phyloP scores from a whole-genome alignment of 1,140 invertebrate genomes.

The Scaptomyza pallida region DNA sequence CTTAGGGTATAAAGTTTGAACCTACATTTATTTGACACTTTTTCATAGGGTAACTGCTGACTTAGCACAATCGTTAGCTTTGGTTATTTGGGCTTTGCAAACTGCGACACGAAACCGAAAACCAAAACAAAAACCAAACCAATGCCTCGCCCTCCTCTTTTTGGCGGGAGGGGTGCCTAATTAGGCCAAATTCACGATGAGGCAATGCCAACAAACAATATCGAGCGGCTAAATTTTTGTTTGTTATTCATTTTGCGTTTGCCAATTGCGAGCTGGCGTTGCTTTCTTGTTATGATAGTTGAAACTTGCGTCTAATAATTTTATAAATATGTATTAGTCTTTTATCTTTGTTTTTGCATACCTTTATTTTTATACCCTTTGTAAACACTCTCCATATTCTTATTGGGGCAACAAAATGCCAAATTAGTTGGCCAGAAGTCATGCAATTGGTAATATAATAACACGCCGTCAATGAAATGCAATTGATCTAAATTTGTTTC shows the following conservation, averaged over 20 bases:
- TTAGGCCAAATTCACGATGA: slow-evolving; percentile 68
- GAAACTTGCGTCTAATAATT: no score
- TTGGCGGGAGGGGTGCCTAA: slow-evolving; percentile 49
- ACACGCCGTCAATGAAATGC: not conserved
- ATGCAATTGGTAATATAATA: slow-evolving; percentile 8
- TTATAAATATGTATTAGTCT: no score
- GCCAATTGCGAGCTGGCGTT: slow-evolving; percentile 44
- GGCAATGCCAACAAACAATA: slow-evolving; percentile 63
- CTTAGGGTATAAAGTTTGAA: no score
- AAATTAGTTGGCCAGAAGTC: slow-evolving; percentile 12
- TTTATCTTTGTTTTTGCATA: not conserved
- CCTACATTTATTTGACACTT: no score
- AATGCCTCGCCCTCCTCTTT: no score
- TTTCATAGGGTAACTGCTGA: slow-evolving; percentile 3
- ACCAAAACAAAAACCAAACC: slow-evolving; percentile 52
- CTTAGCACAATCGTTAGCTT: not conserved
- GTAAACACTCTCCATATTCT: slow-evolving; percentile 13
- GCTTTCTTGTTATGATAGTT: no score
- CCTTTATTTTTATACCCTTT: not conserved
- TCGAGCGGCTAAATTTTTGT: slow-evolving; percentile 62
- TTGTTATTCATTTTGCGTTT: slow-evolving; percentile 64
- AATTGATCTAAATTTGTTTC: slow-evolving; percentile 2
- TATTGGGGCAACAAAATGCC: slow-evolving; percentile 21
- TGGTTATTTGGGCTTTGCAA: slow-evolving; percentile 13
- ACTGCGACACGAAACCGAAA: slow-evolving; percentile 66